A percentile compares a stretch with the other conserved stretches of the same genome.
phyloP scores from a whole-genome alignment of 2,888 invertebrate genomes.

The Icerya purchasi region DNA sequence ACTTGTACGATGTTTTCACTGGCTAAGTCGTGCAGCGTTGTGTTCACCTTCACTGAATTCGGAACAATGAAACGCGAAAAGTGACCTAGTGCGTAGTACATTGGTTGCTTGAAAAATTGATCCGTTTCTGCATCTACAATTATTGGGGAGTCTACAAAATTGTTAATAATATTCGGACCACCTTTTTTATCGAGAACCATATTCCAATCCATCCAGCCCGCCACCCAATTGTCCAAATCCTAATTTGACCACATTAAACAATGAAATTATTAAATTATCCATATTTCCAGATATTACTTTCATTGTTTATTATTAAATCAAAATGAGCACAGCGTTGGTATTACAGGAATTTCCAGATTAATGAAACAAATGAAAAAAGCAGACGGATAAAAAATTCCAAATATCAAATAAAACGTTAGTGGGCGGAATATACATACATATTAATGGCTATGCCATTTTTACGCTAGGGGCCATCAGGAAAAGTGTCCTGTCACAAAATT shows the following conservation, averaged over 20 bases:
- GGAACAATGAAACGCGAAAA: slow-evolving; percentile 46
- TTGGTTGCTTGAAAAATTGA: slow-evolving; percentile 74
- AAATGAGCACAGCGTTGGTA: too few species aligned
- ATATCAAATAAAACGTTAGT: too few species aligned
- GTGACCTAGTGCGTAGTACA: slow-evolving; percentile 67
- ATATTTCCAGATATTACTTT: too few species aligned
- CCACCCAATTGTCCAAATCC: slow-evolving; percentile 49
- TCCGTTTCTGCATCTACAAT: slow-evolving; percentile 35
- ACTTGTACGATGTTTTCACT: slow-evolving; percentile 24
- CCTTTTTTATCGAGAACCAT: slow-evolving; percentile 47
- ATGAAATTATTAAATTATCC: too few species aligned
- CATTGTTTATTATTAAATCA: too few species aligned
- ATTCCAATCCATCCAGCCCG: slow-evolving; percentile 85
- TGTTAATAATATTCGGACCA: slow-evolving; percentile 59
- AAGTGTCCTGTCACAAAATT: too few species aligned
- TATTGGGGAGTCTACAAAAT: slow-evolving; percentile 61
- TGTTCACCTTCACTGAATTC: slow-evolving; percentile 30
- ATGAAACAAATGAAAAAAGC: too few species aligned
- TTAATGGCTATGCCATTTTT: too few species aligned
- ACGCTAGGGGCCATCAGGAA: too few species aligned
- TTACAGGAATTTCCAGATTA: too few species aligned
- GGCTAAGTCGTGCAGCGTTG: slow-evolving; percentile 20
- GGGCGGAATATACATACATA: too few species aligned
- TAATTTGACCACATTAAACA: slow-evolving; percentile 25
- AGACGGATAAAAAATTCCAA: too few species aligned